A percentile compares a stretch with the other conserved stretches of the same genome.
Evolutionary conservation across 2,113 vertebrate species (phyloP).

Genomic region (Mungos mungo): DNA sequence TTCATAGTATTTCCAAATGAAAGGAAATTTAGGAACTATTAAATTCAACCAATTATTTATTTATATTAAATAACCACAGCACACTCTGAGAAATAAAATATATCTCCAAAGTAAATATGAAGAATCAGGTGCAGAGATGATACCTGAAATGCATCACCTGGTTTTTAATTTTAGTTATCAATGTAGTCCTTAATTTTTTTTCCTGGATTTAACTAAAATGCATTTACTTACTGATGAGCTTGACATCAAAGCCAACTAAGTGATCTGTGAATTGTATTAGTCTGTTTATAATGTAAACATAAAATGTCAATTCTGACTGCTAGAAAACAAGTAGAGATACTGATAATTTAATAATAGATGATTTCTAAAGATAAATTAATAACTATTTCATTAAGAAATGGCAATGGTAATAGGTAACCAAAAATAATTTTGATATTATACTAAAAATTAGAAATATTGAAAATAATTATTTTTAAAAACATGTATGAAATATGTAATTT

Average conservation of each 20-base stretch:
- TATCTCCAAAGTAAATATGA: not conserved
- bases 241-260: not conserved
- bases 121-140: not conserved
- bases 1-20: not conserved
- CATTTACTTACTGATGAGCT: not conserved
- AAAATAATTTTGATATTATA: not conserved
- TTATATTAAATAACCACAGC: not conserved
- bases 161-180: not conserved
- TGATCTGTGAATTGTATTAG: not conserved
- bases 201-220: not conserved
- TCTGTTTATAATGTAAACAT: not conserved
- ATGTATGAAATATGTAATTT: not conserved
- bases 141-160: not conserved
- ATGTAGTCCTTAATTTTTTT: not conserved
- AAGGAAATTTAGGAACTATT: not conserved
- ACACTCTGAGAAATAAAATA: not conserved
- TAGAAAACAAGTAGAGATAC: not conserved
- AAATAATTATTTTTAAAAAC: constrained; percentile 29
- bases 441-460: not conserved
- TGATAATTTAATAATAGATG: not conserved
- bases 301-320: not conserved
- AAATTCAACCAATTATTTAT: not conserved
- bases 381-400: not conserved
- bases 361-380: not conserved
- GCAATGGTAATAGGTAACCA: not conserved